Percentiles rank a stretch among this genome's conserved stretches.
These are phyloP conservation scores for Chiloscyllium plagiosum DNA, from an alignment of 2,113 vertebrate species.

Conservation along the genomic window DNA sequence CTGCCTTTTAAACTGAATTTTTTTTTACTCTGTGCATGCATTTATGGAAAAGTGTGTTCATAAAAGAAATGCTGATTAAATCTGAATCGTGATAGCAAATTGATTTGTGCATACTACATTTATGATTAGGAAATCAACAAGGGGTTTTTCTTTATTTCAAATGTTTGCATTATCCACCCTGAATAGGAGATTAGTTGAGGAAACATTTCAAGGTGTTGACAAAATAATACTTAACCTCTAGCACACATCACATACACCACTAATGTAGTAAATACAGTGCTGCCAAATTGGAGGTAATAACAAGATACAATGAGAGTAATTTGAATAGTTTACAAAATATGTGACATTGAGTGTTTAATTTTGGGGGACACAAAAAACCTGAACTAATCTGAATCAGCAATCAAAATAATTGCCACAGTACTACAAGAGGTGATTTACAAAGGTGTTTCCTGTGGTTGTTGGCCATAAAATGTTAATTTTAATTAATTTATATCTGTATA, in stretches of 20 bases:
- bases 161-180: conserved; percentile 13
- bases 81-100: neutral
- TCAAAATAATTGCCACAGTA: neutral
- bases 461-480: neutral
- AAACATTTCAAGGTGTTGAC: neutral
- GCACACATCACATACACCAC: neutral
- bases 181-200: neutral
- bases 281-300: neutral
- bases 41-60: neutral
- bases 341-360: neutral
- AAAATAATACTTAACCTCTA: neutral
- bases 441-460: neutral
- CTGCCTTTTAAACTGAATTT: neutral
- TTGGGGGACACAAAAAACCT: neutral
- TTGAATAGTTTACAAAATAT: neutral
- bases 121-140: neutral
- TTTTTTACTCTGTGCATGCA: neutral
- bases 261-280: neutral
- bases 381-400: neutral
- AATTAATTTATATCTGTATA: neutral
- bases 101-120: neutral
- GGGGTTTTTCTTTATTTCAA: neutral
- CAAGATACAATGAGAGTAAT: neutral
- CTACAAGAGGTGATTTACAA: neutral
- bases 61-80: neutral